phyloP scores from a whole-genome alignment of 2,888 invertebrate genomes.

The Cristatella mucedo region DNA sequence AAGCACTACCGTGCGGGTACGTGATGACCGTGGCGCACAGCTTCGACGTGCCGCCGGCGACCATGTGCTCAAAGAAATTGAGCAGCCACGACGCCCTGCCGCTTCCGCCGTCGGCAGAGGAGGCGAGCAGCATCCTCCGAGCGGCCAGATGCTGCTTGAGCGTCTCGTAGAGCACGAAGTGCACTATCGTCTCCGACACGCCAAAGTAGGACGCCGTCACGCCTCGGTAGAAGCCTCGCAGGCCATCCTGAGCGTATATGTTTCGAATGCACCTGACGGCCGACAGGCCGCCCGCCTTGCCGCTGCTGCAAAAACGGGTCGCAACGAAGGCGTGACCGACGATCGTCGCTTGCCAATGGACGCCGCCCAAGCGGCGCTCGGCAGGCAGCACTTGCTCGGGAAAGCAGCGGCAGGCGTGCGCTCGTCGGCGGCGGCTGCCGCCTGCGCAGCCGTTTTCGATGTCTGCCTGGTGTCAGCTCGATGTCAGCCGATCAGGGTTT shows the following conservation, averaged over 20 bases:
- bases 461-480: too few species aligned
- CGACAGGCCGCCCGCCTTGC: constrained; percentile 21
- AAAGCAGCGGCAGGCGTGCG: too few species aligned
- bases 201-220: constrained; percentile 98
- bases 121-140: too few species aligned
- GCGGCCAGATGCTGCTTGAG: constrained; percentile 73
- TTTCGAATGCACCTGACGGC: constrained; percentile 32
- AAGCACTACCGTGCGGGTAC: constrained; percentile 96
- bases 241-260: constrained; percentile 45
- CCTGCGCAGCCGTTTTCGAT: too few species aligned
- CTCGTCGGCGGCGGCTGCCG: too few species aligned
- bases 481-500: too few species aligned
- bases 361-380: too few species aligned
- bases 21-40: constrained; percentile 74
- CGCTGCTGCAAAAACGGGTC: too few species aligned
- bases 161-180: constrained; percentile 97
- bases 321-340: too few species aligned
- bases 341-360: too few species aligned
- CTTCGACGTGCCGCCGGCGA: constrained; percentile 87
- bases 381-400: too few species aligned
- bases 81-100: constrained; percentile 15
- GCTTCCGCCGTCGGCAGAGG: too few species aligned
- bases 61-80: constrained; percentile 44
- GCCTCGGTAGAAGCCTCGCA: constrained; percentile 91
- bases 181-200: constrained; percentile 93